A percentile compares a stretch with the other conserved stretches of the same genome.
phyloP scores from a whole-genome alignment of 2,113 vertebrate species.

The Rhadina sibilatrix region DNA sequence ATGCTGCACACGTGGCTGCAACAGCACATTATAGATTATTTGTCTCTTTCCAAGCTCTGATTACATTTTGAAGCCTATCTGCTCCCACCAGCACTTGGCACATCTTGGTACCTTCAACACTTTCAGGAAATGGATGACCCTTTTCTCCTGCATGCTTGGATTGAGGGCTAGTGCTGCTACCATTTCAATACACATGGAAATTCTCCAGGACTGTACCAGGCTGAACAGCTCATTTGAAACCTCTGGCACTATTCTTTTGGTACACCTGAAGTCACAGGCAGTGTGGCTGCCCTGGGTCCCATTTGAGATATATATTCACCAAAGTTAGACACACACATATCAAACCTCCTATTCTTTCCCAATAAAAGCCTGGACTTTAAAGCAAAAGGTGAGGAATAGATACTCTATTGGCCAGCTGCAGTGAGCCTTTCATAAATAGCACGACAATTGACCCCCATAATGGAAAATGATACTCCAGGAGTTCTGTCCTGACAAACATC shows the following conservation, averaged over 20 bases:
- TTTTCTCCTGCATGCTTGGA: not conserved
- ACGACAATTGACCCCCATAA: rapidly evolving
- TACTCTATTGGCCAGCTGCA: not conserved
- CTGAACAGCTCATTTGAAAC: not conserved
- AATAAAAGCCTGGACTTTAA: not conserved
- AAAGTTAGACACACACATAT: not conserved
- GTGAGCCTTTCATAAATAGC: not conserved
- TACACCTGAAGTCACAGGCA: not conserved
- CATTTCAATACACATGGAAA: not conserved
- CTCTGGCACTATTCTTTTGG: not conserved
- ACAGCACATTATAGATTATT: not conserved
- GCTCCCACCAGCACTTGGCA: not conserved
- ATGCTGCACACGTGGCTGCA: rapidly evolving
- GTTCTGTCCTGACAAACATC: not conserved
- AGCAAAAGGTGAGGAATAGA: conserved; percentile 11
- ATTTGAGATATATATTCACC: not conserved
- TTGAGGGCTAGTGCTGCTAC: not conserved
- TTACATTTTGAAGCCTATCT: not conserved
- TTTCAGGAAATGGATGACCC: not conserved
- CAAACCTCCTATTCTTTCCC: not conserved
- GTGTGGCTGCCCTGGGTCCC: not conserved
- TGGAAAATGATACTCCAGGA: not conserved
- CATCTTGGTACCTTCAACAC: not conserved
- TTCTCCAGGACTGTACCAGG: not conserved
- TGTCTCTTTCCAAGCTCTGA: not conserved